Base-by-base conservation (phyloP, 2,113 vertebrate species). In the Hiodon alosoides region DNA sequence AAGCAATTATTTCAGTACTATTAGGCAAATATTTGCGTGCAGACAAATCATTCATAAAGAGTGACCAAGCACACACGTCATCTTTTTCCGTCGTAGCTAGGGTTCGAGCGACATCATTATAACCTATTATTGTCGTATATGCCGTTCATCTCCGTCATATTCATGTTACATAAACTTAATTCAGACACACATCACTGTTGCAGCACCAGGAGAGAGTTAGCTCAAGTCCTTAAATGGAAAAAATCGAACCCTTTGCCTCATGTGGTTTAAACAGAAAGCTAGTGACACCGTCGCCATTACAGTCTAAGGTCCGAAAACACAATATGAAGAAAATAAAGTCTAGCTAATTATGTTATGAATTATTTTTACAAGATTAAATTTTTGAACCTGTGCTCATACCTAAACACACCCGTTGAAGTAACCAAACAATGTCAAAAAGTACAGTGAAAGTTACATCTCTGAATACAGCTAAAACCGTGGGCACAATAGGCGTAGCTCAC, bases 241-340 rank as follows among this genome's bases (percentile, higher is more conserved):
- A 53, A 61, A 67, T 75, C 73, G 73, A 54, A 68, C 73, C 73
- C 60, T 46, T 31, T 57, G 73, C 31, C 53, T 67, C 57, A 54
- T 64, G 65, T 52, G 16, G 54, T 50, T 51, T 67, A 78, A 76
- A 73, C 79, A 79, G 51, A 70, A 77, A 79, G 80, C 14, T 72
- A 82, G 77, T 77, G 77, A 9, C 75, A 79, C 86, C 80, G 90
- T 90, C 91, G 91, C 91, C 91, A 91, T 91, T 91, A 91, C 85
- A 86, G 90, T 84, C 85, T 83, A 62, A 82, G 90, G 90, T 91
- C 86, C 90, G 90, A 91, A 81, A 75, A 75, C 17, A 74, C 52
- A 65, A 46, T 74, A 17, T 74, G 64, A 66, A 65, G 17, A 71
- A 46, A 57, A 46, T 31, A 68, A 4, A 55, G 46, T 17, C 48